These are phyloP conservation scores for Chloropsis hardwickii DNA, from an alignment of 2,113 vertebrate genomes.

Conservation along the genomic window DNA sequence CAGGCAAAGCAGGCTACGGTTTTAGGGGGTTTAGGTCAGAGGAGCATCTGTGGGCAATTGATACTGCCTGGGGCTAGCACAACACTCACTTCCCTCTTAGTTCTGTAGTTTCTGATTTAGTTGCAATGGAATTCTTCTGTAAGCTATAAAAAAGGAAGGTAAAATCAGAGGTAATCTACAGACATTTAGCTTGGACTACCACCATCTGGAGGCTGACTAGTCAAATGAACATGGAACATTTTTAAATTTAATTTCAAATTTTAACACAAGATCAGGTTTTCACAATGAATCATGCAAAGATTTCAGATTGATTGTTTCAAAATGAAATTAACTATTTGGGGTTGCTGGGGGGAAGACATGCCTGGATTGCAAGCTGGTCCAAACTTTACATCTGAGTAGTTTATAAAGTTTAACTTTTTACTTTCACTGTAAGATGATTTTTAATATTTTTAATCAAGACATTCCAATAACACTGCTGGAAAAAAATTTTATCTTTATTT, in stretches of 20 bases:
- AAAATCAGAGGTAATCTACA: neutral
- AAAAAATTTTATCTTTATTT: neutral
- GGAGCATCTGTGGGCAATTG: neutral
- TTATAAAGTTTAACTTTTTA: neutral
- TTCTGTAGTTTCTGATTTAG: neutral
- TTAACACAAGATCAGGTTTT: neutral
- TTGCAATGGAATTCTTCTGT: neutral
- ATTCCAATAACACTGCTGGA: accelerated
- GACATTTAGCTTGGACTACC: neutral
- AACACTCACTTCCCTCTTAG: neutral
- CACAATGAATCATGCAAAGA: neutral
- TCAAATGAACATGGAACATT: neutral
- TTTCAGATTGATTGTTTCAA: neutral
- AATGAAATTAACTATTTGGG: neutral
- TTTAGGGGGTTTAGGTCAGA: neutral
- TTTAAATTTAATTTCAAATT: neutral
- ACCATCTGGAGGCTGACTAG: neutral
- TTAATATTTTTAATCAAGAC: neutral
- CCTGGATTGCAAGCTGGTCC: neutral
- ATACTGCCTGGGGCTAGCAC: neutral
- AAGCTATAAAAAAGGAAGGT: neutral
- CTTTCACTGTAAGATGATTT: neutral
- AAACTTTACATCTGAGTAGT: neutral
- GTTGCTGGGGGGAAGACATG: accelerated
- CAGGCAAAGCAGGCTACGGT: neutral